Conservation (phyloP, 2,888 invertebrate genomes). For the Plebejus argus region DNA sequence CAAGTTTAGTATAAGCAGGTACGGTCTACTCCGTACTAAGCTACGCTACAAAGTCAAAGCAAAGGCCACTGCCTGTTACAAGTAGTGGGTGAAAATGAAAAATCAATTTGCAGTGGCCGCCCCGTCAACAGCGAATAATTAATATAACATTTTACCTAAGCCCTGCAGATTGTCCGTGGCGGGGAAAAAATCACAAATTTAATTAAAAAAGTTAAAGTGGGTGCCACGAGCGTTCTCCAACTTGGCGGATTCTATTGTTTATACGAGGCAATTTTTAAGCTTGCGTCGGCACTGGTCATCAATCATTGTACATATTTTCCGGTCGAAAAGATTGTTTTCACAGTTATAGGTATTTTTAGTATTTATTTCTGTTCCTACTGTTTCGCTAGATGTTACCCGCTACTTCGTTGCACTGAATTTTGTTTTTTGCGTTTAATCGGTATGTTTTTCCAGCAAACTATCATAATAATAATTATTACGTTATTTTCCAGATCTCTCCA, state of each 20-base stretch:
- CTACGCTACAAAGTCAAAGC: neutral
- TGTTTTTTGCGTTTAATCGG: too few relatives aligned
- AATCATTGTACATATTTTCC: constrained; percentile 9
- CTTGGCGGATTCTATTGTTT: constrained; percentile 64
- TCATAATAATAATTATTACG: too few relatives aligned
- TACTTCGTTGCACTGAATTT: neutral
- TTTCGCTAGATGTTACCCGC: neutral
- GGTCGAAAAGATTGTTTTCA: neutral
- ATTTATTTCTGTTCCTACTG: neutral
- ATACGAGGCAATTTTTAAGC: constrained; percentile 55
- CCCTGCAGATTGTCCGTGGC: constrained; percentile 61
- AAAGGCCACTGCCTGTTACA: neutral
- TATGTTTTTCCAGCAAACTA: too few relatives aligned
- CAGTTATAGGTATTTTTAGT: constrained; percentile 34
- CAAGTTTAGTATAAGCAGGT: neutral
- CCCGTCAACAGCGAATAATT: constrained; percentile 68
- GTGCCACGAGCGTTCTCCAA: constrained; percentile 70
- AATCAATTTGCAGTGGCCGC: neutral
- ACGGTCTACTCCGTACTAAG: too few relatives aligned
- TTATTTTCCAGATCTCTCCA: too few relatives aligned
- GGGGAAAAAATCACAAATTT: constrained; percentile 76
- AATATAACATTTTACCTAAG: constrained; percentile 76
- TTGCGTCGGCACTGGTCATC: constrained; percentile 33
- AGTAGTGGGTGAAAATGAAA: neutral
- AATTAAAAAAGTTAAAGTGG: constrained; percentile 81